phyloP scores from a whole-genome alignment of 2,113 vertebrate genomes.

The Mixornis gularis region DNA sequence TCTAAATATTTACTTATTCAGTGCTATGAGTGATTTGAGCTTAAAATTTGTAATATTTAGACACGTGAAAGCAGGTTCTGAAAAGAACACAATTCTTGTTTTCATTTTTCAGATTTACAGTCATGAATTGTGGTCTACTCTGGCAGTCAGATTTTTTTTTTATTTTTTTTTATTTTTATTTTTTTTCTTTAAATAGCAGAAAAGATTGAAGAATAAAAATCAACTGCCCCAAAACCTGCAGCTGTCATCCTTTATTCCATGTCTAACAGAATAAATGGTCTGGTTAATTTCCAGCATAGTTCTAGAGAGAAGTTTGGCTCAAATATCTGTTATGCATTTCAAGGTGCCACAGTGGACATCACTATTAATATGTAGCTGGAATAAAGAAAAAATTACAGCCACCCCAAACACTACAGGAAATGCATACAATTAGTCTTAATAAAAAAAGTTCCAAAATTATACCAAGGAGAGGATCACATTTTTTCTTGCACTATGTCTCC shows the following conservation, averaged over 20 bases:
- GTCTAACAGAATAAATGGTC: neutral
- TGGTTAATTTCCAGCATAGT: neutral
- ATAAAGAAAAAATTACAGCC: neutral
- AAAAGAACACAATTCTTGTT: neutral
- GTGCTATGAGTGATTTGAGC: neutral
- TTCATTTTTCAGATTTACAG: neutral
- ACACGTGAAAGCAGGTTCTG: neutral
- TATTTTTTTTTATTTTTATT: neutral
- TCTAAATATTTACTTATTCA: neutral
- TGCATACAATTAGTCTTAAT: neutral
- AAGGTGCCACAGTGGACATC: neutral
- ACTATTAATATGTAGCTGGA: neutral
- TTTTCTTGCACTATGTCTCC: neutral
- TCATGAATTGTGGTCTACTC: neutral
- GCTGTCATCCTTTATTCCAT: neutral
- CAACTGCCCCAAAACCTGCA: neutral
- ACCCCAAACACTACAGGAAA: neutral
- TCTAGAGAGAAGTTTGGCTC: neutral
- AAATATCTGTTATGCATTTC: neutral
- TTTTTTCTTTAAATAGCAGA: neutral
- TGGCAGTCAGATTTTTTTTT: neutral
- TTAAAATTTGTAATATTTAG: neutral
- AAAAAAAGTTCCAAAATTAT: neutral
- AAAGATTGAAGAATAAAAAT: neutral
- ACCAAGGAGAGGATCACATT: neutral